Percentiles rank a stretch among this genome's conserved stretches.
Conservation (phyloP, 1,140 invertebrate species). For the Phymastichus coffea region DNA sequence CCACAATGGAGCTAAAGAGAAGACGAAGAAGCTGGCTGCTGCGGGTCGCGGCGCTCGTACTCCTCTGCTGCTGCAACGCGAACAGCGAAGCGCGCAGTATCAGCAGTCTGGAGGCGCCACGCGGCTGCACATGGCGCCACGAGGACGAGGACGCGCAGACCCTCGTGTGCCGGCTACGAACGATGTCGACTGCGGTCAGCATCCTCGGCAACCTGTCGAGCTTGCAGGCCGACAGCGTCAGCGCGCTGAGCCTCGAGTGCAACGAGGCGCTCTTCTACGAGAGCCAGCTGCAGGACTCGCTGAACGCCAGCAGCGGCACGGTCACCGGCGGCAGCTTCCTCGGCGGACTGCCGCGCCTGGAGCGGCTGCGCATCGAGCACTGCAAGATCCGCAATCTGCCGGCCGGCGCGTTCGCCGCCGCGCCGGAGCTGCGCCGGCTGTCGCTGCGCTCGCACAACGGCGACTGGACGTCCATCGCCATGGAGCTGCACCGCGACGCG, state of each 20-base stretch:
- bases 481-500: conserved; percentile 72
- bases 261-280: conserved; percentile 80
- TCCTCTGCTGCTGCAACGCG: conserved; percentile 30
- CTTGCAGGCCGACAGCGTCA: conserved; percentile 67
- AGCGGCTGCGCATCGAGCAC: conserved; percentile 71
- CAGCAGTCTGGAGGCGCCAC: conserved; percentile 57
- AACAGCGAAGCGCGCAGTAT: conserved; percentile 34
- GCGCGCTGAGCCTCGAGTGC: conserved; percentile 71
- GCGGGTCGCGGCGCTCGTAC: conserved; percentile 25
- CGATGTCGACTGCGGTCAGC: conserved; percentile 69
- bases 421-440: conserved; percentile 67
- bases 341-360: conserved; percentile 64
- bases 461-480: conserved; percentile 77
- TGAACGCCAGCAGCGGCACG: conserved; percentile 26
- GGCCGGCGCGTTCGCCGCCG: conserved; percentile 64
- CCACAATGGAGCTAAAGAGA: conserved; percentile 25
- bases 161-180: conserved; percentile 70
- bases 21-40: conserved; percentile 29
- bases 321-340: conserved; percentile 56
- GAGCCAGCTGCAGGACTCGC: conserved; percentile 63
- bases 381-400: conserved; percentile 79
- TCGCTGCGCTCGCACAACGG: conserved; percentile 74
- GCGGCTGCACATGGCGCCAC: conserved; percentile 66
- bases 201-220: conserved; percentile 69
- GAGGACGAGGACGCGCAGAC: conserved; percentile 50